Evolutionary conservation across 2,797 vertebrate species (phyloP), one percentile per base, ranked within the genome.

Genomic region (Pristis pectinata): DNA sequence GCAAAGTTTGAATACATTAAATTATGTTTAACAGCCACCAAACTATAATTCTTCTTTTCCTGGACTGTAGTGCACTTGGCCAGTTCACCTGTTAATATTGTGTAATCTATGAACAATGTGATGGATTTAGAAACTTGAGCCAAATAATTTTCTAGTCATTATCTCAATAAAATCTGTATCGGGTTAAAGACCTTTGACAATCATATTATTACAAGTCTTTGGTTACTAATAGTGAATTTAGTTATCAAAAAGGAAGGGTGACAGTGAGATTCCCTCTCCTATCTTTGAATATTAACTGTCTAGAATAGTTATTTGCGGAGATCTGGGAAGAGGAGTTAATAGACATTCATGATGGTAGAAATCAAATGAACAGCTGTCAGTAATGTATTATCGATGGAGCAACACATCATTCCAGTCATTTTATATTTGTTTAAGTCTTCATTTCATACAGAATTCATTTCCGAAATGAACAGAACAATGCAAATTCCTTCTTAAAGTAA

Each of bases 251-350:
- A 76, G 27, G 17, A n/a, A 30, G 92, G 1, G 41, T 53, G 44
- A 30, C 64, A 76, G 67, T 76, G 70, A 27, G 44, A 53, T 94
- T 74, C 67, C 37, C 76, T 49, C 67, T 94, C 49, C 44, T 53
- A 53, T 74, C 27, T 34, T 74, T 94, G 7, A 72, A 67, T 70
- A 74, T 94, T 76, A 93, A 76, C 24, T 56, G 41, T 94, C 92
- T 74, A 1, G 9, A 72, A 53, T 70, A 94, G 94, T 94, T 94
- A 94, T 53, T 74, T 94, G 44, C 70, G 44, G 41, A 94, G 44
- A 76, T 24, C 49, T 94, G 49, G 92, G 44, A 94, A 94, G 44
- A 76, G 24, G 92, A 53, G 92, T 74, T 92, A 76, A n/a, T 76
- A 94, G 67, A 74, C 53, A 94, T 41, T 76, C 30, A 44, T 74